Evolutionary conservation across 2,888 invertebrate genomes (phyloP).

Genomic region (Gortyna flavago): DNA sequence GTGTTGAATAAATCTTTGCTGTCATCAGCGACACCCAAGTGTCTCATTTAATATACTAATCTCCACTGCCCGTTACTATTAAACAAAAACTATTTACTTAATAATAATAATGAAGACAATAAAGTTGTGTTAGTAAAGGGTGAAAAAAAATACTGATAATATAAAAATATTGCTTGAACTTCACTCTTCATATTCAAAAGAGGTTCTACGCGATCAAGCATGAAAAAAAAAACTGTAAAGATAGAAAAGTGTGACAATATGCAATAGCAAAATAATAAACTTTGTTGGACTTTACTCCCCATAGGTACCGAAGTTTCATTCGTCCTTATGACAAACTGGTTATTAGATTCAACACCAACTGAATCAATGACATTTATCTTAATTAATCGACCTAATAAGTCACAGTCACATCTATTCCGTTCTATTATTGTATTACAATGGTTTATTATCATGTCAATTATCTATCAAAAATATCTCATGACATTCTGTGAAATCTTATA

Average conservation of each 20-base stretch:
- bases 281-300: neutral
- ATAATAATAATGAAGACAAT: neutral
- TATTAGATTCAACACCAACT: conserved; percentile 20
- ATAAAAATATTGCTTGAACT: neutral
- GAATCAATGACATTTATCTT: conserved; percentile 58
- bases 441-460: conserved; percentile 28
- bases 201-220: neutral
- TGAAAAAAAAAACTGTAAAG: neutral
- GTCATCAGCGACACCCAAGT: conserved; percentile 3
- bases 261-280: neutral
- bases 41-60: conserved; percentile 45
- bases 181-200: neutral
- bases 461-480: conserved; percentile 46
- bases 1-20: conserved; percentile 45
- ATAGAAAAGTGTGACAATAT: neutral
- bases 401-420: conserved; percentile 50
- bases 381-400: conserved; percentile 60
- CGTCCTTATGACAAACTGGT: conserved; percentile 27
- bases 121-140: neutral
- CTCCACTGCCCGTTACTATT: conserved; percentile 2
- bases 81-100: conserved; percentile 16
- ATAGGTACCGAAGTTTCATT: neutral
- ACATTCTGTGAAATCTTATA: conserved; percentile 47
- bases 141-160: neutral
- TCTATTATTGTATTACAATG: conserved; percentile 45